A percentile compares a stretch with the other conserved stretches of the same genome.
Conservation (phyloP, 2,888 invertebrate genomes). For the Diloba caeruleocephala region DNA sequence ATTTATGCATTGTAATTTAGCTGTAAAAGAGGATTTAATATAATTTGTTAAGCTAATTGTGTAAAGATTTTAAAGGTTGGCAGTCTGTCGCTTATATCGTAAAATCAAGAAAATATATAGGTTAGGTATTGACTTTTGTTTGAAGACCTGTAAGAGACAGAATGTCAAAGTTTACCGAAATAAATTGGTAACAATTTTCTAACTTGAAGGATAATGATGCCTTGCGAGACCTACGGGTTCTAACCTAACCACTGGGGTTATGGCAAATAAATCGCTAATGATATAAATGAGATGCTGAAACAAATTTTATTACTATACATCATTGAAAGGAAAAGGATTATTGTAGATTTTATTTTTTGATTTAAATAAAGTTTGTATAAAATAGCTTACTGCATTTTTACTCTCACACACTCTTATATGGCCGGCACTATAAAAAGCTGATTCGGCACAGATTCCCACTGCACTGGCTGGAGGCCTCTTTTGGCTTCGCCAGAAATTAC, state of each 20-base stretch:
- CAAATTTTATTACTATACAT: constrained; percentile 82
- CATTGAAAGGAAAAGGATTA: constrained; percentile 81
- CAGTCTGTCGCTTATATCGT: constrained; percentile 67
- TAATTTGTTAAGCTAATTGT: constrained; percentile 86
- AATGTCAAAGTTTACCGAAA: constrained; percentile 57
- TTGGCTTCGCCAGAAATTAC: too few species aligned
- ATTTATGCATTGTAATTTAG: constrained; percentile 86
- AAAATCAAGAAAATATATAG: constrained; percentile 50
- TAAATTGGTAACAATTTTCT: constrained; percentile 53
- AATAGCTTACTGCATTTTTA: constrained; percentile 62
- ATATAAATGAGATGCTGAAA: constrained; percentile 74
- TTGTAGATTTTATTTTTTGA: constrained; percentile 89
- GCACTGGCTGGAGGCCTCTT: too few species aligned
- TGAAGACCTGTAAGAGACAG: constrained; percentile 53
- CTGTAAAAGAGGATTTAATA: constrained; percentile 85
- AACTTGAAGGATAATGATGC: constrained; percentile 67
- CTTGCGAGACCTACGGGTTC: constrained; percentile 60
- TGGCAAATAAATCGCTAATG: constrained; percentile 49
- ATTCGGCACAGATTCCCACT: too few species aligned
- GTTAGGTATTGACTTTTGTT: constrained; percentile 49
- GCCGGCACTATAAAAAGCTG: too few species aligned
- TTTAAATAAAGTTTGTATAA: constrained; percentile 89
- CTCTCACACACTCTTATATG: not conserved
- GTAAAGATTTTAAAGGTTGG: constrained; percentile 74
- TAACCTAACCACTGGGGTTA: constrained; percentile 45